Evolutionary conservation across 2,888 invertebrate species (phyloP), one percentile per base, ranked within the genome.

Genomic region (Odontothrips loti): DNA sequence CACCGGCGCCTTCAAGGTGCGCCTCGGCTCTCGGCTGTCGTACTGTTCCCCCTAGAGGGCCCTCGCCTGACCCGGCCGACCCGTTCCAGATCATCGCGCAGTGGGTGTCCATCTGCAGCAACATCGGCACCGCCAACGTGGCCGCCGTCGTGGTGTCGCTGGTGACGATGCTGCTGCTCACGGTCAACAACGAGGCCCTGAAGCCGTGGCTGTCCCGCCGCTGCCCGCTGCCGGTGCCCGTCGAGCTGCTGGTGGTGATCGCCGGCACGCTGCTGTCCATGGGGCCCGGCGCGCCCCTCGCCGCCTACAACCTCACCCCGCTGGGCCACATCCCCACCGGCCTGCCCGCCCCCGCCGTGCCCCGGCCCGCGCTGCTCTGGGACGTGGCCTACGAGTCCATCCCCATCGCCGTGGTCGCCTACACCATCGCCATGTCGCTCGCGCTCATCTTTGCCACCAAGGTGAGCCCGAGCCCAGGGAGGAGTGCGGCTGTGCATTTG

Each of bases 251-350:
- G 10, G 92, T 92, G 0, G 94, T 97, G 0, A 89, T 93, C 3
- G 84, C 90, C 1, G 94, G 94, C 9, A 96, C 96, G 0, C 84
- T 93, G 0, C 88, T 91, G 2, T 94, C 95, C 0, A 90, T 90
- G 83, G 68, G 68, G 68, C 91, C 90, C 84, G 87, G 89, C 51
- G 87, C 90, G 34, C 88, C 96, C 8, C 86, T 91, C 20, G 88
- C 87, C 3, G 86, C 86, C 0, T 94, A 91, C 86, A 88, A 90
- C 0, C 90, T 96, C 68, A 88, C 88, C 2, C 89, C 92, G 8
- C 93, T 96, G 6, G 95, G 94, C 12, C 86, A 91, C 82, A 95
- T 96, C 86, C 95, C 96, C 82, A 93, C 93, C 48, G 96, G 94
- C 0, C 88, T 95, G 79, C 95, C 95, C 10, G 86, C 88, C 8